Conservation (phyloP, 1,140 invertebrate genomes). For the Andrena cerasifolii region DNA sequence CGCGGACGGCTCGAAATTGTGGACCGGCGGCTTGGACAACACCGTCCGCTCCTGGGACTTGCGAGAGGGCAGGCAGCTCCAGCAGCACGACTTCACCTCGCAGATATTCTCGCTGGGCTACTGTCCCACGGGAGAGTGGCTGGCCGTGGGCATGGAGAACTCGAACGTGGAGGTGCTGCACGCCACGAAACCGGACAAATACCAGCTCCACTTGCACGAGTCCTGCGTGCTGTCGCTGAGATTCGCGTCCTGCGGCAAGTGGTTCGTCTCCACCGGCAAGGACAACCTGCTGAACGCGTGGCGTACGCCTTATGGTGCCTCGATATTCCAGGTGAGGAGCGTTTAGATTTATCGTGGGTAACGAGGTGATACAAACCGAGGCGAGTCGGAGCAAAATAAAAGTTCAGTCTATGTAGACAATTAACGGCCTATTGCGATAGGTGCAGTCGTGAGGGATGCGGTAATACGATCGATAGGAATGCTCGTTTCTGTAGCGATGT, state of each 20-base stretch:
- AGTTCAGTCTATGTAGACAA: too few relatives aligned
- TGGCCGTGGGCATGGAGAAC: conserved; percentile 99
- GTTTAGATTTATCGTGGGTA: too few relatives aligned
- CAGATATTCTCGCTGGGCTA: conserved; percentile 98
- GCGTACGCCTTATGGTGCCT: conserved; percentile 98
- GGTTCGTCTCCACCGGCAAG: conserved; percentile 99
- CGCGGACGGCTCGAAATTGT: conserved; percentile 95
- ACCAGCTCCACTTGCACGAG: conserved; percentile 98
- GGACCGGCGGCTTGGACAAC: conserved; percentile 98
- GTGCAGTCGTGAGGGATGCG: too few relatives aligned
- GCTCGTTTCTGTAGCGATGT: too few relatives aligned
- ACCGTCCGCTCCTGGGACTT: conserved; percentile 97
- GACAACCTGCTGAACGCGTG: conserved; percentile 99
- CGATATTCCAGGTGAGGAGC: conserved; percentile 95
- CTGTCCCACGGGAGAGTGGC: conserved; percentile 98
- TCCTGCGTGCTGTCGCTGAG: conserved; percentile 98
- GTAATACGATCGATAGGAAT: too few relatives aligned
- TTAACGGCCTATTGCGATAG: too few relatives aligned
- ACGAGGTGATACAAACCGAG: too few relatives aligned
- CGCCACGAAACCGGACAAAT: conserved; percentile 98
- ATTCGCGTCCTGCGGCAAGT: conserved; percentile 98
- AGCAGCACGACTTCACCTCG: conserved; percentile 94
- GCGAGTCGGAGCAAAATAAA: too few relatives aligned
- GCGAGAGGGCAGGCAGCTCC: conserved; percentile 92
- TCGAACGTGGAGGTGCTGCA: conserved; percentile 98